Evolutionary conservation across 1,140 invertebrate genomes (phyloP).

Genomic region (Sarcophaga bullata): DNA sequence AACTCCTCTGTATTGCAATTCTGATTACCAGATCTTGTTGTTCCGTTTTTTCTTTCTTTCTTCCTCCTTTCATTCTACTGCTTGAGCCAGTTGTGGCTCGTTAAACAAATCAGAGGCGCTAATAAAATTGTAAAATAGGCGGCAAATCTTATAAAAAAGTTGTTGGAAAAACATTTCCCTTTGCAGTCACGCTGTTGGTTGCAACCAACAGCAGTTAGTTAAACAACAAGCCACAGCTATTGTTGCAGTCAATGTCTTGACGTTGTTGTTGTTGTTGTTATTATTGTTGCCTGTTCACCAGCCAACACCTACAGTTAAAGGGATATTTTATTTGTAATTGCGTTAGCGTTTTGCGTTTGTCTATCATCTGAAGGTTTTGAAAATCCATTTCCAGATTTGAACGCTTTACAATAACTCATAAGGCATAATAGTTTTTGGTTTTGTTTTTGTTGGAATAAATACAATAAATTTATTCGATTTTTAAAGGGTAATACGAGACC

Average conservation of each 20-base stretch:
- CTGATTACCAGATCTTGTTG: background rate
- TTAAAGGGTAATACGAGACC: too few species aligned
- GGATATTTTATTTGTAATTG: background rate
- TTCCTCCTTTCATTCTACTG: background rate
- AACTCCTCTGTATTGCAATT: background rate
- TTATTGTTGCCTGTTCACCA: background rate
- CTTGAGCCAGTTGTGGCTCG: conserved; percentile 22
- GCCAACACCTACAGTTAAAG: conserved; percentile 20
- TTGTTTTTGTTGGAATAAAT: too few species aligned
- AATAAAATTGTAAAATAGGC: conserved; percentile 39
- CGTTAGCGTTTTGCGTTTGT: background rate
- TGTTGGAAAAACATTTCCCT: background rate
- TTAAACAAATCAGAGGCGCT: conserved; percentile 38
- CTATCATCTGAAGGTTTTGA: background rate
- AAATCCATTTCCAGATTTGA: conserved; percentile 16
- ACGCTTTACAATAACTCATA: conserved; percentile 11
- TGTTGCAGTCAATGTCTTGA: background rate
- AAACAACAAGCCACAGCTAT: background rate
- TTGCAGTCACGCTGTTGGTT: too few species aligned
- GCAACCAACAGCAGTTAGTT: background rate
- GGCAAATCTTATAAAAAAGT: conserved; percentile 32
- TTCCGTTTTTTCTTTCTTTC: conserved; percentile 5
- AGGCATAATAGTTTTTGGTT: background rate
- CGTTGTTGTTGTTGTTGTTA: too few species aligned
- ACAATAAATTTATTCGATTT: too few species aligned